These are phyloP conservation scores for Axinella damicornis DNA, from an alignment of 37 sponge, comb jelly and placozoan species.

Conservation along the genomic window DNA sequence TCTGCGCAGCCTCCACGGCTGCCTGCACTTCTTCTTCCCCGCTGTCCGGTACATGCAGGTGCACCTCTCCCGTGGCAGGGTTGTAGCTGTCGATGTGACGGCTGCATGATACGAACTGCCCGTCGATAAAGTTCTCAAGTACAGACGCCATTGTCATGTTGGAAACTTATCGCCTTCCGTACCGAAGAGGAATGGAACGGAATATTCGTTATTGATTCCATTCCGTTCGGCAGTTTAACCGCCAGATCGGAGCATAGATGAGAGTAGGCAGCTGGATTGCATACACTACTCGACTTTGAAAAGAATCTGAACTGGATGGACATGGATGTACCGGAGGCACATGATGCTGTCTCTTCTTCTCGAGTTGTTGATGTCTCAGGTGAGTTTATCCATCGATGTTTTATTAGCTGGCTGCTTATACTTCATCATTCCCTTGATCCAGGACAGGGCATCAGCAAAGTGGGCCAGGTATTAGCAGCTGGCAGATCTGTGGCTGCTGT, in stretches of 20 bases:
- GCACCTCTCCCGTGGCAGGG: slow-evolving; percentile 85
- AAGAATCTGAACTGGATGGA: neutral
- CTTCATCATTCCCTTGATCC: neutral
- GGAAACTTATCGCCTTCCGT: too few relatives aligned
- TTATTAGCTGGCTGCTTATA: neutral
- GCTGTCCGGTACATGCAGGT: slow-evolving; percentile 82
- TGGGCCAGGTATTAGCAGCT: slow-evolving; percentile 21
- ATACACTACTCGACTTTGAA: too few relatives aligned
- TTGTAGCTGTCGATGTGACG: slow-evolving; percentile 88
- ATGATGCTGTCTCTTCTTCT: neutral
- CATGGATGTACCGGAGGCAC: too few relatives aligned
- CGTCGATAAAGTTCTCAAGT: slow-evolving; percentile 85
- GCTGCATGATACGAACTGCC: slow-evolving; percentile 66
- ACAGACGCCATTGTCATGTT: slow-evolving; percentile 37
- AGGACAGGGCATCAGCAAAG: slow-evolving; percentile 26
- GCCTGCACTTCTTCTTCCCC: slow-evolving; percentile 73
- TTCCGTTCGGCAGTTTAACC: too few relatives aligned
- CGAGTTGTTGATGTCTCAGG: slow-evolving; percentile 16
- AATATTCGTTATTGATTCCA: too few relatives aligned
- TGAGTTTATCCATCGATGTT: neutral
- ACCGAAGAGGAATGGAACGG: too few relatives aligned
- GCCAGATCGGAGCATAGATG: too few relatives aligned
- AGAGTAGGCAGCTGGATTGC: too few relatives aligned
- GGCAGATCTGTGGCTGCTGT: slow-evolving; percentile 28
- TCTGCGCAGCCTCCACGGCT: slow-evolving; percentile 80